phyloP scores from a whole-genome alignment of 2,888 invertebrate genomes.

The Ectemnius lituratus region DNA sequence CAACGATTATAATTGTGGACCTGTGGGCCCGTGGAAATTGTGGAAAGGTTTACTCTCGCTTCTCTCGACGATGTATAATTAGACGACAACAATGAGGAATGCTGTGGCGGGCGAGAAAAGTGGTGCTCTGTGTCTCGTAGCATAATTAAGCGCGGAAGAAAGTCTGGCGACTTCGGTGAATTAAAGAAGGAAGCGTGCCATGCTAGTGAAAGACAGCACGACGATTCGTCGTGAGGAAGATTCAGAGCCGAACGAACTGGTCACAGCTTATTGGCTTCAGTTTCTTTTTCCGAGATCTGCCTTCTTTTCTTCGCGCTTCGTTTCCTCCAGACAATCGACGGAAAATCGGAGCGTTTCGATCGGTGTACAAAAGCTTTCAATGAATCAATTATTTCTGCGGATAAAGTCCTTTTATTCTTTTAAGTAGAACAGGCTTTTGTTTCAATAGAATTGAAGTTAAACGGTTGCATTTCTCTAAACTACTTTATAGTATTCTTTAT shows the following conservation, averaged over 20 bases:
- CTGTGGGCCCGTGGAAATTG: not conserved
- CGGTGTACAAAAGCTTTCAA: too few species aligned
- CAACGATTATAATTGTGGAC: too few species aligned
- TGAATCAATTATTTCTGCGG: too few species aligned
- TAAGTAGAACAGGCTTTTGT: too few species aligned
- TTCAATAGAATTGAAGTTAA: too few species aligned
- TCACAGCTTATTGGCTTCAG: conserved; percentile 68
- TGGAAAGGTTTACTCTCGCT: not conserved
- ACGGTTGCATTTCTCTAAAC: too few species aligned
- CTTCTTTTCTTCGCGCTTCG: not conserved
- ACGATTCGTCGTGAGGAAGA: conserved; percentile 60
- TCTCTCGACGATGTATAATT: conserved; percentile 26
- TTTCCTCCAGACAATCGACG: too few species aligned
- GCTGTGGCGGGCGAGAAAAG: conserved; percentile 22
- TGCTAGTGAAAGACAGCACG: not conserved
- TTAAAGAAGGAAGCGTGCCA: not conserved
- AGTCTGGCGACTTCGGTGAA: conserved; percentile 50
- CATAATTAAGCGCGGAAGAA: conserved; percentile 65
- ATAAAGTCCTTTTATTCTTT: too few species aligned
- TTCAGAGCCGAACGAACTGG: conserved; percentile 72
- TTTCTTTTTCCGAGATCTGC: conserved; percentile 45
- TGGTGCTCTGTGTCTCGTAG: conserved; percentile 8
- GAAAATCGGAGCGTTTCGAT: not conserved
- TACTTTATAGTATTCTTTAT: too few species aligned
- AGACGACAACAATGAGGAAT: conserved; percentile 18